A percentile compares a stretch with the other conserved stretches of the same genome.
Evolutionary conservation across 1,140 invertebrate genomes (phyloP).

Genomic region (Melanaphis sacchari): DNA sequence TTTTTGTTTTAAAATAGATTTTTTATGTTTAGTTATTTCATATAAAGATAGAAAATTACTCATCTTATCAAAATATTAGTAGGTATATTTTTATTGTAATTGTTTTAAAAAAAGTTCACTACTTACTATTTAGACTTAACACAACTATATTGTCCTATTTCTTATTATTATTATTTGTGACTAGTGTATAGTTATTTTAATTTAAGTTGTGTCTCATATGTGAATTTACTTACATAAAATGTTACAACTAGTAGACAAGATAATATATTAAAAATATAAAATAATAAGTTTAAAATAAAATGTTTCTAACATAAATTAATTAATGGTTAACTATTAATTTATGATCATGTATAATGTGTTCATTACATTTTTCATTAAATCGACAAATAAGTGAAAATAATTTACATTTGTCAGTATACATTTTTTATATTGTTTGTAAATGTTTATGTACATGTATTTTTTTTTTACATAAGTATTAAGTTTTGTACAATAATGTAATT

Average conservation of each 20-base stretch:
- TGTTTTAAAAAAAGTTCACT: background rate
- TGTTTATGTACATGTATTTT: background rate
- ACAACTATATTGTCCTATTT: background rate
- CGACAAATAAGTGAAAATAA: background rate
- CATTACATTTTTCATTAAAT: background rate
- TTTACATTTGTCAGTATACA: background rate
- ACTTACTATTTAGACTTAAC: background rate
- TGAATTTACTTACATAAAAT: too few species aligned
- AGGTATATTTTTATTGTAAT: background rate
- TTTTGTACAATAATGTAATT: background rate
- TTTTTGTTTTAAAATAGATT: conserved; percentile 1
- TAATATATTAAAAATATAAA: too few species aligned
- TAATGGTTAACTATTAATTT: background rate
- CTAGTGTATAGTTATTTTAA: background rate
- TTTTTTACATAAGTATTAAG: background rate
- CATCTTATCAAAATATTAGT: background rate
- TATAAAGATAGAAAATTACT: background rate
- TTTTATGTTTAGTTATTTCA: background rate
- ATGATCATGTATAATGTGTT: background rate
- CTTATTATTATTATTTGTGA: too few species aligned
- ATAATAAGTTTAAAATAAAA: too few species aligned
- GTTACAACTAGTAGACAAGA: too few species aligned
- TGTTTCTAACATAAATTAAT: too few species aligned
- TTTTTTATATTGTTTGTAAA: background rate
- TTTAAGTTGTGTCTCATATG: too few species aligned